Conservation (phyloP, 2,888 invertebrate genomes). For the Euzophera pinguis region DNA sequence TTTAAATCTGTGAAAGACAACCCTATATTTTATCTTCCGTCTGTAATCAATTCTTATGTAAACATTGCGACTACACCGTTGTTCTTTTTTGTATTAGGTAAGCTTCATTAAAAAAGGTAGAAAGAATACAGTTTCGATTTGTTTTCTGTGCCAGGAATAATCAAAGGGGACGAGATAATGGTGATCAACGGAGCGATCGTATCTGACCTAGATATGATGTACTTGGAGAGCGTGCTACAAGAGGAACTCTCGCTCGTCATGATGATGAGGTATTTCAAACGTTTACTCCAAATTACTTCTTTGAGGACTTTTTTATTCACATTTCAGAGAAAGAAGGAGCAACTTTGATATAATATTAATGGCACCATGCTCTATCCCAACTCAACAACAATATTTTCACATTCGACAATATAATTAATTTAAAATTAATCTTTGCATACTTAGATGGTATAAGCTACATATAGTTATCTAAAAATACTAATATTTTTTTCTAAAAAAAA, state of each 20-base stretch:
- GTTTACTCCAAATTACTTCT: neutral
- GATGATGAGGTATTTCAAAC: constrained; percentile 90
- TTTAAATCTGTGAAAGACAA: neutral
- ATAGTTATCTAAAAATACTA: neutral
- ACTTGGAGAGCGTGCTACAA: constrained; percentile 96
- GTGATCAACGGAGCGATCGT: constrained; percentile 99
- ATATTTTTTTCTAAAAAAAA: no score
- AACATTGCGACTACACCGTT: constrained; percentile 4
- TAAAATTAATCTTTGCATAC: no score
- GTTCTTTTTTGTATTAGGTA: constrained; percentile 31
- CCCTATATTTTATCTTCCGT: neutral
- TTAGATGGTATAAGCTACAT: neutral
- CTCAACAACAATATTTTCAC: no score
- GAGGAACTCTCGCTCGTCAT: constrained; percentile 96
- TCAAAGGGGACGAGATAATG: constrained; percentile 99
- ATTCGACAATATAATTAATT: no score
- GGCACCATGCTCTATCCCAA: no score
- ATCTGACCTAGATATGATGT: constrained; percentile 99
- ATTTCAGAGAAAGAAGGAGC: no score
- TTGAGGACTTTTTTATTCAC: no score
- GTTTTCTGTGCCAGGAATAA: constrained; percentile 87
- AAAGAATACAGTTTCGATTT: constrained; percentile 44
- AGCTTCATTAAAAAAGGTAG: constrained; percentile 26
- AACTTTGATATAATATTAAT: no score
- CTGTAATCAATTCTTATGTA: constrained; percentile 3